These are phyloP conservation scores for Colletes latitarsis DNA, from an alignment of 1,140 invertebrate genomes.

Conservation along the genomic window DNA sequence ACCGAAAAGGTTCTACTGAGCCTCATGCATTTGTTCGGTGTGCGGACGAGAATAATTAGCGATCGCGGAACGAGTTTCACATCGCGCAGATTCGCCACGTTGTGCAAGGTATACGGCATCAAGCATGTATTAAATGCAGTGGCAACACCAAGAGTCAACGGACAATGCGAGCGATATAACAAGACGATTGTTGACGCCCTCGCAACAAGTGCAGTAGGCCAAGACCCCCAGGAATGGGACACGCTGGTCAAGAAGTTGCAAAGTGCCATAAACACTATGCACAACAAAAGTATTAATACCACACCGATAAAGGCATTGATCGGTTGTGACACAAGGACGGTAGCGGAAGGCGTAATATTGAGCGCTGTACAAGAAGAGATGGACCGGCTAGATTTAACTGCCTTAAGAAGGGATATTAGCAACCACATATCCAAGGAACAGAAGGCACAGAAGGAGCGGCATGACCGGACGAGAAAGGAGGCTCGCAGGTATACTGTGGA, in stretches of 20 bases:
- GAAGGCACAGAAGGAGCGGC: conserved; percentile 9
- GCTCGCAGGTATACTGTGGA: neutral
- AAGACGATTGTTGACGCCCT: conserved; percentile 10
- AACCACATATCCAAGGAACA: neutral
- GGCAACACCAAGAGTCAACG: conserved; percentile 66
- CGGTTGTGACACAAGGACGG: neutral
- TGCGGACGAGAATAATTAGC: neutral
- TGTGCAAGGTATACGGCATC: conserved; percentile 60
- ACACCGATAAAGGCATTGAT: neutral
- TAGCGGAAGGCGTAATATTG: neutral
- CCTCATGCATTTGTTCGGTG: neutral
- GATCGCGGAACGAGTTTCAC: neutral
- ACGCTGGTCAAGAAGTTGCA: neutral
- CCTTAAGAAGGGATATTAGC: neutral
- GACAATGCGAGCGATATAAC: conserved; percentile 35
- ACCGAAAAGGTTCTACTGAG: neutral
- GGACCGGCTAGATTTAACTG: neutral
- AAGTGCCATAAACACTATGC: neutral
- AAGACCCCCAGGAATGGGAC: neutral
- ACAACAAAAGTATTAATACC: neutral
- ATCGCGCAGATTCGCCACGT: conserved; percentile 48
- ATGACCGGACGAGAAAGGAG: neutral
- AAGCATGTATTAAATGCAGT: conserved; percentile 68
- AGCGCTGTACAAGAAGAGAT: neutral
- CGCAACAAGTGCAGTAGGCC: neutral